Conservation (phyloP, 2,797 vertebrate species). For the Staurois parvus region DNA sequence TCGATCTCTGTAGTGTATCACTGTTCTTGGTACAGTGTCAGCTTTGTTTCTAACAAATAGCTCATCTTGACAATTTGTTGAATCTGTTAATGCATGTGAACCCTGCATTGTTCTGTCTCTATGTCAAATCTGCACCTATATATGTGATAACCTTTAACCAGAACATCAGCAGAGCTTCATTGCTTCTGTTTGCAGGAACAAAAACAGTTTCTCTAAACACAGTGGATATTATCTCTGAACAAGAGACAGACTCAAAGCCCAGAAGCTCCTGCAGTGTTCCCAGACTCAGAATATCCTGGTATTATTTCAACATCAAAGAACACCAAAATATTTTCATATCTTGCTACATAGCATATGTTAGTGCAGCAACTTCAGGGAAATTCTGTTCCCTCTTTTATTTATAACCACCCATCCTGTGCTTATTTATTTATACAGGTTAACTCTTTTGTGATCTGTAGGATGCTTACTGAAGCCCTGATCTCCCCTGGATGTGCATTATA, state of each 20-base stretch:
- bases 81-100: constrained; percentile 34
- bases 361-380: constrained; percentile 42
- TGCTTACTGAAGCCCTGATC: not conserved
- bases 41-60: constrained; percentile 20
- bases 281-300: constrained; percentile 71
- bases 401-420: constrained; percentile 61
- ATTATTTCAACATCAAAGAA: constrained; percentile 70
- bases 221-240: constrained; percentile 70
- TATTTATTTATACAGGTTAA: constrained; percentile 58
- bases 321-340: constrained; percentile 60
- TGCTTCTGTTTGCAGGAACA: constrained; percentile 70
- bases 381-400: constrained; percentile 48
- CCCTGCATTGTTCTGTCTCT: constrained; percentile 59
- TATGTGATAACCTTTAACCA: constrained; percentile 70
- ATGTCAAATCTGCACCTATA: constrained; percentile 63
- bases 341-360: constrained; percentile 40
- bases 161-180: constrained; percentile 64
- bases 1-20: not conserved
- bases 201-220: constrained; percentile 69
- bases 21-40: not conserved
- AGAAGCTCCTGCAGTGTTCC: constrained; percentile 67
- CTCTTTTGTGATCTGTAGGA: constrained; percentile 26
- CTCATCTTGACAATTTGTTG: constrained; percentile 24
- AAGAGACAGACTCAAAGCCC: constrained; percentile 68
- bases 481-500: not conserved